Percentiles rank a stretch among this genome's conserved stretches.
Conservation (phyloP, 2,888 invertebrate species). For the Chirona hameri region DNA sequence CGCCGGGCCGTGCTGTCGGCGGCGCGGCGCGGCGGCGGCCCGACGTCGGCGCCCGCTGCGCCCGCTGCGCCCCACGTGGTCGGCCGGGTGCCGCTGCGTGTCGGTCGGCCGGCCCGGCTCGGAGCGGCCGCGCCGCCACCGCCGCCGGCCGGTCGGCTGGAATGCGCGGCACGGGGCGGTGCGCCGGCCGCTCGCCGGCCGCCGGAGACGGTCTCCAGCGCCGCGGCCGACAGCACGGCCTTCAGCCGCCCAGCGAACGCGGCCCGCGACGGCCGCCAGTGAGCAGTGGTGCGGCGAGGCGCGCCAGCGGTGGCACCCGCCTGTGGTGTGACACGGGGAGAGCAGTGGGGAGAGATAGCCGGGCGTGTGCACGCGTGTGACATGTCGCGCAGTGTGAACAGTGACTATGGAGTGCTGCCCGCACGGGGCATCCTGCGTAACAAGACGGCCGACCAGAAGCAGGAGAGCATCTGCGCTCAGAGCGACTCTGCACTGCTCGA, state of each 20-base stretch:
- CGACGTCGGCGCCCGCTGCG: neutral
- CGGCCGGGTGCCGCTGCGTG: neutral
- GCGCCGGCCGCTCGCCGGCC: neutral
- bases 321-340: too few relatives aligned
- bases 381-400: constrained; percentile 12
- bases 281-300: too few relatives aligned
- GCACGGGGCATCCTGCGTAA: neutral
- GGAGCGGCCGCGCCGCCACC: neutral
- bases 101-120: neutral
- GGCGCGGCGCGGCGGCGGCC: neutral
- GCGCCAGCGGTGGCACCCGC: too few relatives aligned
- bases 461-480: neutral
- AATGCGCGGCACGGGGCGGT: constrained; percentile 3
- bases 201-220: neutral
- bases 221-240: neutral
- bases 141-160: neutral
- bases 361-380: too few relatives aligned
- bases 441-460: neutral
- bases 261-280: neutral
- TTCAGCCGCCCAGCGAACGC: neutral
- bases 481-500: neutral
- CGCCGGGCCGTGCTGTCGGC: neutral
- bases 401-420: constrained; percentile 8
- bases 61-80: neutral
- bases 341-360: too few relatives aligned